Evolutionary conservation across 2,888 invertebrate genomes (phyloP), one percentile per base, ranked within the genome.

Genomic region (Mythimna lalbum): DNA sequence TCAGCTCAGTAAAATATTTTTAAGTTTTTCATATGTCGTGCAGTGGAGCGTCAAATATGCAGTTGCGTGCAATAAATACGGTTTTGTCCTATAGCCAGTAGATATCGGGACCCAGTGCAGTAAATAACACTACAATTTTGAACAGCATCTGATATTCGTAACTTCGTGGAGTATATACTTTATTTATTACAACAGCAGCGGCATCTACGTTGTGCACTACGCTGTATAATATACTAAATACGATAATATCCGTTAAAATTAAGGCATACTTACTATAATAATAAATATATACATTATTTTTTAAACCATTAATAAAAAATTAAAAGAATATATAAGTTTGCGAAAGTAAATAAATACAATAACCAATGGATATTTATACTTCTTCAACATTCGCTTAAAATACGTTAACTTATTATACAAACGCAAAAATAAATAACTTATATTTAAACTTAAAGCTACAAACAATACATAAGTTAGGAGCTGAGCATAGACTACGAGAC

Each of bases 11-110:
- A 23, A 14, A 49, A 63, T 21, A 31, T 49, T 9, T 39, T 39
- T 49, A n/a, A 31, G 23, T 33, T 69, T 55, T 33, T 71, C 21
- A n/a, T 73, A 39, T 12, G 49, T 69, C 43, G 60, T 76, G 69
- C 76, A 61, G 50, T 61, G 21, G 55, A 76, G 55, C 47, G 36
- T 75, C 67, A 23, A 53, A 56, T 69, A 73, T 76, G 69, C 73
- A 69, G 53, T 79, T 85, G 88, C 93, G 93, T 94, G 93, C 93
- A 92, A 88, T 91, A 92, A 90, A 89, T 90, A 91, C 88, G 72
- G 68, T 76, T 63, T 33, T 73, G 53, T 77, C 52, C 39, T 69
- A 77, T 61, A 66, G 69, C 73, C 61, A 79, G 63, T 80, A 73
- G 63, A 70, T 74, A 78, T 67, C 56, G 70, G 71, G 86, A 88